Evolutionary conservation across 2,113 vertebrate species (phyloP), one percentile per base, ranked within the genome.

Genomic region (Pipa parva): DNA sequence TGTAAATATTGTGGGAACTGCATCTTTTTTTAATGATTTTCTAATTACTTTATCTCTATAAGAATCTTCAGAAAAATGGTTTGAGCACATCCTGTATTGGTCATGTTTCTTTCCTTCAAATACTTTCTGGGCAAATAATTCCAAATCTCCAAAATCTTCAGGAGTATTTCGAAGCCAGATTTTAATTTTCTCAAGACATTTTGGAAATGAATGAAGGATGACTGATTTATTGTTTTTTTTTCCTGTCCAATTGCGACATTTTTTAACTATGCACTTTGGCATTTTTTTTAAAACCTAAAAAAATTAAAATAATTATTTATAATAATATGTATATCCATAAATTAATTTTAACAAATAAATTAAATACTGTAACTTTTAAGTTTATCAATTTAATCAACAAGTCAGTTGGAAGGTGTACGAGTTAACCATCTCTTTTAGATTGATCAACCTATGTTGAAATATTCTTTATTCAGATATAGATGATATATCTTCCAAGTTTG

Each of bases 181-280:
- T 7, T 59, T 59, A 4, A 59, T 59, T 21, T 59, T 59, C 1
- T 59, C 56, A 21, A 59, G 33, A 17, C 36, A 7, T 31, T 59
- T 59, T 22, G 56, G 56, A 11, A 59, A 59, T 1, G 28, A 29
- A 15, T 59, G 56, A 2, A 59, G 13, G 1, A 59, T 59, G 18
- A 24, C 42, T 22, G 24, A 36, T n/a, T 15, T 5, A n/a, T 15
- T 15, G 3, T 4, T n/a, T 3, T 22, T 24, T 22, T 59, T 59
- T 3, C 56, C 18, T 22, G 31, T 36, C 5, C n/a, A 59, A 15
- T 29, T 59, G 33, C 36, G 27, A 24, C 56, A 59, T 24, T 22
- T 20, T 13, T 59, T 36, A 39, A 59, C 56, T 39, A 59, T 39
- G 56, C 56, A 59, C 42, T 36, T 59, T 20, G 56, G 56, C 56